phyloP scores from a whole-genome alignment of 2,888 invertebrate genomes.

The Acheta domesticus region DNA sequence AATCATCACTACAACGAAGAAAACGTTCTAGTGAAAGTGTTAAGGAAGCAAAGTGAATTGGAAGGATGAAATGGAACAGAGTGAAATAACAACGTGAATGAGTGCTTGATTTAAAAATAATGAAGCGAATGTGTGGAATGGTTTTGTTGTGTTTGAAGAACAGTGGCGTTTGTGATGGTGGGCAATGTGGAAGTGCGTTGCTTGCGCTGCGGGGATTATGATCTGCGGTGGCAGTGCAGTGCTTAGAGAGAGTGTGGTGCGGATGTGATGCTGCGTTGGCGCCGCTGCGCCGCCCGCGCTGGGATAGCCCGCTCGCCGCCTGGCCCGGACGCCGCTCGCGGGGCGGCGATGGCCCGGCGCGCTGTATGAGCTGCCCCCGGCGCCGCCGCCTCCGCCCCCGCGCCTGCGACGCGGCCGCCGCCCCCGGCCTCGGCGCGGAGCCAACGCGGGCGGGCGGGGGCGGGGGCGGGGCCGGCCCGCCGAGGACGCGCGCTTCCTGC shows the following conservation, averaged over 20 bases:
- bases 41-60: too few species aligned
- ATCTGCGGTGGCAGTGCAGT: too few species aligned
- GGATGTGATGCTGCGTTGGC: neutral
- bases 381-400: neutral
- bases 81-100: too few species aligned
- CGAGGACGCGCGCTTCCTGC: constrained; percentile 63
- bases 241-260: neutral
- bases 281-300: neutral
- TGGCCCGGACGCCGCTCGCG: neutral
- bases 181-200: too few species aligned
- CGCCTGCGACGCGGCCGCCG: neutral
- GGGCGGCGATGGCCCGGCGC: neutral
- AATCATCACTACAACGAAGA: too few species aligned
- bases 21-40: too few species aligned
- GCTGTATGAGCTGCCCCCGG: neutral
- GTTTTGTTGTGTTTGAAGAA: too few species aligned
- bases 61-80: too few species aligned
- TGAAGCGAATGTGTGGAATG: too few species aligned
- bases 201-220: too few species aligned
- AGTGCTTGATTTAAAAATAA: too few species aligned
- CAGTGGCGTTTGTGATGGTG: too few species aligned
- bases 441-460: constrained; percentile 27
- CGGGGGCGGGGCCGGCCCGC: constrained; percentile 38
- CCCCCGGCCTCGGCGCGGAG: neutral
- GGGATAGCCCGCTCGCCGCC: neutral